Evolutionary conservation across 2,888 invertebrate species (phyloP).

Genomic region (Xanthostigma xanthostigma): DNA sequence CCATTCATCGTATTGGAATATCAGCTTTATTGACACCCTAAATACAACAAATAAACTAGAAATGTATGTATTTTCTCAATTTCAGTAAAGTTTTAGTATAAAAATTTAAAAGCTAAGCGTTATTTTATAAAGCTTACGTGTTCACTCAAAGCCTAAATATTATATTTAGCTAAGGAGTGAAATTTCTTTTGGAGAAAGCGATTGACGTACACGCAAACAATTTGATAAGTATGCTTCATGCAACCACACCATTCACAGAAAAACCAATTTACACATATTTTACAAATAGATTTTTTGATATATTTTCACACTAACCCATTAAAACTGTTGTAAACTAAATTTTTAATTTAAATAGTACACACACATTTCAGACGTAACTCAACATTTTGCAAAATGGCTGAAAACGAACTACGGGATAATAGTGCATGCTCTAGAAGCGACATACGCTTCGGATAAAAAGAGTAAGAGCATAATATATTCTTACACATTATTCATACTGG

Average conservation of each 20-base stretch:
- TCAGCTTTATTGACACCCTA: no score
- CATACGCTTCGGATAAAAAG: not conserved
- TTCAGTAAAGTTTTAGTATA: no score
- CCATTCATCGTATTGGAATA: not conserved
- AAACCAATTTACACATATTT: not conserved
- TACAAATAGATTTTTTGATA: not conserved
- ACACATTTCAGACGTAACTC: conserved; percentile 18
- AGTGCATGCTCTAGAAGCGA: not conserved
- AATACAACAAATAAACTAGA: no score
- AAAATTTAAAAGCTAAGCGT: no score
- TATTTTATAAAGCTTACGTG: no score
- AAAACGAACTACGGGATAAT: conserved; percentile 1
- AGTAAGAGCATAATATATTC: no score
- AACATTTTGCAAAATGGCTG: conserved; percentile 8
- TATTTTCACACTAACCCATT: conserved; percentile 25
- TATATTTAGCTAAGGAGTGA: not conserved
- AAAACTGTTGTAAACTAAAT: conserved; percentile 25
- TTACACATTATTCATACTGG: no score
- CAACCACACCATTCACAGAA: no score
- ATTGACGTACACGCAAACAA: conserved; percentile 8
- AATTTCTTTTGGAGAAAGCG: conserved; percentile 7
- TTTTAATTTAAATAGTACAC: conserved; percentile 27
- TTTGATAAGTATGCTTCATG: not conserved
- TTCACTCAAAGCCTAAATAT: no score
- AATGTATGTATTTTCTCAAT: no score